Evolutionary conservation across 2,797 vertebrate species (phyloP), one percentile per base, ranked within the genome.

Genomic region (Chaunax sp.): DNA sequence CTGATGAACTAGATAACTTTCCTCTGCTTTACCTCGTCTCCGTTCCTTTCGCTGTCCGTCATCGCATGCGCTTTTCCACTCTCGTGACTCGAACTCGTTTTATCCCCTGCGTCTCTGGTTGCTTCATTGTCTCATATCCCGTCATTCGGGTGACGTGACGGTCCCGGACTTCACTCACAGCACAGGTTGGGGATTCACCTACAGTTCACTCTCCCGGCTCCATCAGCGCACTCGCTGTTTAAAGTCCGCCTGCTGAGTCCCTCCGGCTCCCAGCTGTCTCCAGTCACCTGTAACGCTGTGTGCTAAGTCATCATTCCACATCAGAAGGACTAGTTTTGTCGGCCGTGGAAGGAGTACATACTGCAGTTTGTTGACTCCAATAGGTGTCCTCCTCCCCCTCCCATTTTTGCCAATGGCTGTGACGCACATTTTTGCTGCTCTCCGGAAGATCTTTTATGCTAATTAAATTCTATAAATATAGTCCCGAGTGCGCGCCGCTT

Each of bases 381-480:
- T 75, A 86, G 89, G 89, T 89, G 75, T 77, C 89, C 74, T 69
- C 14, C 41, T 10, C 40, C 20, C 14, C 73, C 65, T 58, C 71
- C 71, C 40, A 37, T 69, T 76, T 59, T 52, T 45, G n/a, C 59
- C 23, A 37, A 55, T 64, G 76, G 71, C 90, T 92, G 90, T 96
- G 96, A 96, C 95, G 95, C 94, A 92, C 91, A 40, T 72, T 78
- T 79, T 88, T 86, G 92, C 92, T 90, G 82, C 83, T 92, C 92
- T 93, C 94, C 90, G 88, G 87, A 85, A 90, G 90, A 90, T 94
- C 78, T 88, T 92, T 93, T 92, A 94, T 93, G 94, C 89, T 94
- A 93, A 96, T 95, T 75, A 90, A 82, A 91, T 87, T 89, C 91
- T n/a, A 30, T n/a, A 30, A 30, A 30, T 5, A 81, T 81, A 89